Percentiles rank a stretch among this genome's conserved stretches.
Evolutionary conservation across 2,888 invertebrate species (phyloP).

Genomic region (Pandemis cinnamomeana): DNA sequence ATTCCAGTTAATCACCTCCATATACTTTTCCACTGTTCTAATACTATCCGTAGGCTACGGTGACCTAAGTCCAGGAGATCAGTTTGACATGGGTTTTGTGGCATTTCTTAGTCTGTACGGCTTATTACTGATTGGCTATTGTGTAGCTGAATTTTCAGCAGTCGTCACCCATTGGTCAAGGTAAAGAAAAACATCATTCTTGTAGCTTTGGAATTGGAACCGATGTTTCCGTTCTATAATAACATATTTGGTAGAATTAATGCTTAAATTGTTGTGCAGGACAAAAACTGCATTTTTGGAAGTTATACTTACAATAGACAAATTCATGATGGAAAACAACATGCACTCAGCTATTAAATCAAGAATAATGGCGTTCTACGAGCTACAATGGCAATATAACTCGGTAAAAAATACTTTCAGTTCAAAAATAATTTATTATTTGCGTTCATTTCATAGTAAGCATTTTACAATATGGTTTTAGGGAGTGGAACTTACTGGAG

Average conservation of each 20-base stretch:
- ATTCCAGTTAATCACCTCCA: conserved; percentile 68
- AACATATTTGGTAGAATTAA: background rate
- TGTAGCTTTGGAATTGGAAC: background rate
- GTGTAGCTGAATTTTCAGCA: conserved; percentile 80
- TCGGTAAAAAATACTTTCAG: conserved; percentile 58
- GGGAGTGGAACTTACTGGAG: conserved; percentile 77
- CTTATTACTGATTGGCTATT: conserved; percentile 77
- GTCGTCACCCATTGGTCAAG: conserved; percentile 77
- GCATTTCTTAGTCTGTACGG: conserved; percentile 78
- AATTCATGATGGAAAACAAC: conserved; percentile 79
- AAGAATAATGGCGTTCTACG: conserved; percentile 79
- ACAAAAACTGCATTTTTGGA: conserved; percentile 79
- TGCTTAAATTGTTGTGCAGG: conserved; percentile 51
- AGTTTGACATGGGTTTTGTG: conserved; percentile 73
- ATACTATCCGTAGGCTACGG: conserved; percentile 78
- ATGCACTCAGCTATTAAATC: conserved; percentile 76
- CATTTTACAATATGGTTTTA: conserved; percentile 47
- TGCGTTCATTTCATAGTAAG: background rate
- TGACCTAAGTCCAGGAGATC: conserved; percentile 75
- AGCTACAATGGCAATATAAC: conserved; percentile 82
- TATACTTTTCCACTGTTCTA: conserved; percentile 77
- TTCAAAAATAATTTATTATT: background rate
- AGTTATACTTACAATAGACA: conserved; percentile 77
- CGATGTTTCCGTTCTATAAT: background rate
- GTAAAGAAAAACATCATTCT: conserved; percentile 6